A percentile compares a stretch with the other conserved stretches of the same genome.
phyloP scores from a whole-genome alignment of 2,888 invertebrate species.

The Acrocyrtus sp. region DNA sequence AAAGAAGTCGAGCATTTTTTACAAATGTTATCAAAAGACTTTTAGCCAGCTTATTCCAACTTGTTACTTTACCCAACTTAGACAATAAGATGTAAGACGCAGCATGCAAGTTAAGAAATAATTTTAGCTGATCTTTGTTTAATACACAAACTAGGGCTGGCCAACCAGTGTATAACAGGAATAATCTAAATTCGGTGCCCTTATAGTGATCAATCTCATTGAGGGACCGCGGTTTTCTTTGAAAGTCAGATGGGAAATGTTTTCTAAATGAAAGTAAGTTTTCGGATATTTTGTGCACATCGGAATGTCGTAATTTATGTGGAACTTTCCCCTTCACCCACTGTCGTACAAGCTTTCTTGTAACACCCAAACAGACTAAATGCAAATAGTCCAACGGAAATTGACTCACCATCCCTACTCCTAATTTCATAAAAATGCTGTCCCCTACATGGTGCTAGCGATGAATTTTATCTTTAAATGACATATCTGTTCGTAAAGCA shows the following conservation, averaged over 20 bases:
- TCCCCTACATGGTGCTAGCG: neutral
- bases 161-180: constrained; percentile 34
- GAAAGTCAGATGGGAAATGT: constrained; percentile 8
- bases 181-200: constrained; percentile 26
- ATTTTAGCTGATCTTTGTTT: neutral
- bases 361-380: constrained; percentile 13
- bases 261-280: neutral
- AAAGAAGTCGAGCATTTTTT: neutral
- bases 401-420: constrained; percentile 1
- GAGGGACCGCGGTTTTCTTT: constrained; percentile 16
- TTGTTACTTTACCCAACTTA: neutral
- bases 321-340: constrained; percentile 17
- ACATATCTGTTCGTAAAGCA: neutral
- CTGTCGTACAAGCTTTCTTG: neutral
- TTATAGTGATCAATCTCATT: constrained; percentile 29
- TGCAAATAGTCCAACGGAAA: constrained; percentile 24
- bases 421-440: neutral
- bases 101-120: constrained; percentile 33
- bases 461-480: neutral
- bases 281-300: neutral
- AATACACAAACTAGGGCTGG: constrained; percentile 15
- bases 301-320: neutral
- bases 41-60: constrained; percentile 12
- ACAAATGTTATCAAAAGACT: neutral
- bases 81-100: constrained; percentile 21